Base-by-base conservation (phyloP, 1,140 invertebrate genomes). In the Drosophila burlai region DNA sequence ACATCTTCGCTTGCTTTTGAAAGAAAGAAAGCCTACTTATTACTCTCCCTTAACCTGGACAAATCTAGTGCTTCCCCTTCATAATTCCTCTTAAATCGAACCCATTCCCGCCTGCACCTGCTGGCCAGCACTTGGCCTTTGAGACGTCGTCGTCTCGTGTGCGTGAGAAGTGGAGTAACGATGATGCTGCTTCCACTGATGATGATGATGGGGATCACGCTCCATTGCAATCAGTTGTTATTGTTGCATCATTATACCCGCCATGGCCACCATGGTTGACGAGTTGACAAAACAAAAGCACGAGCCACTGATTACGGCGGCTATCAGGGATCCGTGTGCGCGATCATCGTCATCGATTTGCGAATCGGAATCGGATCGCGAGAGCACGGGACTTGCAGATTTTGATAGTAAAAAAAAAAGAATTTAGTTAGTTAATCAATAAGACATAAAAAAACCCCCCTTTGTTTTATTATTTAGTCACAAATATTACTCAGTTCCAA, bases 181-280 rank as follows among this genome's bases (percentile, higher is more conserved):
- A 29, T 36, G 64, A 46, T 66, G 64, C 21, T 43, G n/a, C 46
- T 62, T 2, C 18, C 36, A 4, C 13, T 16, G 6, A n/a, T 16
- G 16, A 50, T 62, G 46, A 52, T 62, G 60, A 26, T 62, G 59
- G 40, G 13, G 26, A 65, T 72, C 75, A 77, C 47, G 42, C 43
- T 66, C 46, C 24, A 46, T 49, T 74, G 85, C 85, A 89, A 90
- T 90, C 79, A 57, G 52, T 90, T 81, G 76, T 81, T 74, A 81
- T 85, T 81, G 86, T 90, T 89, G 85, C 85, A 89, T 89, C 84
- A 89, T 69, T 42, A 42, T 29, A n/a, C 59, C 45, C 74, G 40
- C 55, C 68, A 67, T 72, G 81, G 85, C 74, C 85, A 67, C 63
- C 59, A 79, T 63, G 26, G 34, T 54, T 52, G 57, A 69, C 42